These are phyloP conservation scores for Cichlasoma orientale DNA, from an alignment of 2,797 vertebrate genomes.

Conservation along the genomic window DNA sequence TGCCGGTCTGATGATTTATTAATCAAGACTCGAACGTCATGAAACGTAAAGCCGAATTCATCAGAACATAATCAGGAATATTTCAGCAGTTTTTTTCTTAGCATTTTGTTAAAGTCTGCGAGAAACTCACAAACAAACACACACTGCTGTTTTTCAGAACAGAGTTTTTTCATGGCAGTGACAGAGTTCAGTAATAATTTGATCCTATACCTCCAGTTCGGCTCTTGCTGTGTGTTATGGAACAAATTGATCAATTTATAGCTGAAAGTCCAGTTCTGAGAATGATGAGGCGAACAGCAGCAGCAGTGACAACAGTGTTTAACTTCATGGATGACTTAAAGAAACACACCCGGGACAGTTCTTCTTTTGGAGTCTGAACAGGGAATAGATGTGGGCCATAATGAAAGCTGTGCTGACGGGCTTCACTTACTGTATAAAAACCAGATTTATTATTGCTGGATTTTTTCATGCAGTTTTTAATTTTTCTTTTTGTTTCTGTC, in stretches of 20 bases:
- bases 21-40: background rate
- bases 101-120: background rate
- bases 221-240: background rate
- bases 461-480: no score
- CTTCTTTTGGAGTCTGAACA: background rate
- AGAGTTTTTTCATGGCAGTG: background rate
- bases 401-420: background rate
- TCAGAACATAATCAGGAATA: rapidly evolving
- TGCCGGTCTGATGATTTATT: background rate
- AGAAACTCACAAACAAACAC: background rate
- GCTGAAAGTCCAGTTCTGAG: background rate
- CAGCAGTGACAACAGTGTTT: background rate
- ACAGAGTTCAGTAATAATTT: background rate
- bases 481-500: background rate
- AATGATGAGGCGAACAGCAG: background rate
- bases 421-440: no score
- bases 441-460: no score
- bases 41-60: background rate
- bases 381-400: background rate
- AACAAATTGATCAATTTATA: background rate
- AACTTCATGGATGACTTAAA: background rate
- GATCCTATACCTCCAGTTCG: background rate
- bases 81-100: background rate
- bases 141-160: background rate
- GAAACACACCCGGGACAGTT: background rate